phyloP scores from a whole-genome alignment of 2,797 vertebrate species.

The Argentina silus region DNA sequence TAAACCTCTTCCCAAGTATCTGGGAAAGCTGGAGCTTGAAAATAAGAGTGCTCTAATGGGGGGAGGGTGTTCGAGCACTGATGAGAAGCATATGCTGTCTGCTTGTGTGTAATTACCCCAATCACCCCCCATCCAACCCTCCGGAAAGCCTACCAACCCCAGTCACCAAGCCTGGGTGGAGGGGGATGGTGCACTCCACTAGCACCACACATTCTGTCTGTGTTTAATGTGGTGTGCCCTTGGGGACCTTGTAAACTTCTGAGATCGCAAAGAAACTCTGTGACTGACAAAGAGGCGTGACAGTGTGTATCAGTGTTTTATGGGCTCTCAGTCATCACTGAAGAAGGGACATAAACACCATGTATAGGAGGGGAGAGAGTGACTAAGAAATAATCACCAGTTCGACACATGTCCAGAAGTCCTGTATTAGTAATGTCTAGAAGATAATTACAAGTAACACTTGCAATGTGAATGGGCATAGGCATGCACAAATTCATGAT shows the following conservation, averaged over 20 bases:
- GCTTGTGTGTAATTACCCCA: slow-evolving; percentile 80
- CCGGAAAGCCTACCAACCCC: slow-evolving; percentile 67
- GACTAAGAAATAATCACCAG: slow-evolving; percentile 41
- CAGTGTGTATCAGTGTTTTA: slow-evolving; percentile 58
- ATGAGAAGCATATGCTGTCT: slow-evolving; percentile 85
- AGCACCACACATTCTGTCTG: slow-evolving; percentile 67
- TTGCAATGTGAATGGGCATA: slow-evolving; percentile 27
- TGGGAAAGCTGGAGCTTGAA: slow-evolving; percentile 63
- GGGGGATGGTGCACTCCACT: slow-evolving; percentile 33
- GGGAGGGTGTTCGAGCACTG: slow-evolving; percentile 72
- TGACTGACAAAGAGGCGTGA: slow-evolving; percentile 65
- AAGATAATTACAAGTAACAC: slow-evolving; percentile 22
- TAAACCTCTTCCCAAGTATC: slow-evolving; percentile 34
- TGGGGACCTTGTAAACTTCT: slow-evolving; percentile 71
- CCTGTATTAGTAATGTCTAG: slow-evolving; percentile 44
- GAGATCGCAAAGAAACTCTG: slow-evolving; percentile 58
- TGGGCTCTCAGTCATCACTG: slow-evolving; percentile 37
- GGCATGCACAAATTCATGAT: too few species aligned
- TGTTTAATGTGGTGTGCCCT: slow-evolving; percentile 67
- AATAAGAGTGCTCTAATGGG: slow-evolving; percentile 73
- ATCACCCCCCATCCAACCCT: slow-evolving; percentile 61
- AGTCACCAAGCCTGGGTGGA: slow-evolving; percentile 44
- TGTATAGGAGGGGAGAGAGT: slow-evolving; percentile 13
- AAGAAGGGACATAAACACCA: slow-evolving; percentile 51
- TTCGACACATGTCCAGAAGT: slow-evolving; percentile 42